Conservation (phyloP, 1,140 invertebrate species). For the Protaetia brevitarsis region DNA sequence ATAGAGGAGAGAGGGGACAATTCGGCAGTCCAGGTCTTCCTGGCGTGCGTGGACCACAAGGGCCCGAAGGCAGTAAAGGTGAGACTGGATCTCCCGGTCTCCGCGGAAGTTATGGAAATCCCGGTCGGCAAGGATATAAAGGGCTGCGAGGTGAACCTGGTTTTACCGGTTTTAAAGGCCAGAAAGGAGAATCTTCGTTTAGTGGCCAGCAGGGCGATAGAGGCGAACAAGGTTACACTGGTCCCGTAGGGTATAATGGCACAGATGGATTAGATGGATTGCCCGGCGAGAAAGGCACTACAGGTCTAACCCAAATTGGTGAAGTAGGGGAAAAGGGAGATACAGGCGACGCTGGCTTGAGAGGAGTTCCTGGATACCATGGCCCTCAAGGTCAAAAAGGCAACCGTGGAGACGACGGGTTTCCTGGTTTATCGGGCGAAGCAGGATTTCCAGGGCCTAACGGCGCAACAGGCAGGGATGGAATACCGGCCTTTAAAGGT, state of each 20-base stretch:
- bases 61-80: conserved; percentile 49
- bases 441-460: conserved; percentile 46
- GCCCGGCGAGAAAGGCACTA: conserved; percentile 59
- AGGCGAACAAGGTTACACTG: conserved; percentile 58
- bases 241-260: conserved; percentile 51
- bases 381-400: conserved; percentile 62
- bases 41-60: conserved; percentile 67
- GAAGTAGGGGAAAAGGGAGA: not conserved
- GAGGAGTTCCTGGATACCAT: conserved; percentile 57
- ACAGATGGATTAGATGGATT: conserved; percentile 31
- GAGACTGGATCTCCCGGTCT: conserved; percentile 50
- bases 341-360: conserved; percentile 63
- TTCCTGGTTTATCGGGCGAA: conserved; percentile 47
- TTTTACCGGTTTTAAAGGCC: conserved; percentile 43
- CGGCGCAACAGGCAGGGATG: conserved; percentile 40
- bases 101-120: conserved; percentile 48
- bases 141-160: conserved; percentile 45
- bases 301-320: conserved; percentile 47
- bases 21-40: conserved; percentile 57
- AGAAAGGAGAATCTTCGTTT: conserved; percentile 57
- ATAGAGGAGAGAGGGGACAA: conserved; percentile 49
- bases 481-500: no score
- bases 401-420: conserved; percentile 57
- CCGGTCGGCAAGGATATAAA: conserved; percentile 23
- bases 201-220: conserved; percentile 64